Evolutionary conservation across 2,797 vertebrate genomes (phyloP).

Genomic region (Emys orbicularis): DNA sequence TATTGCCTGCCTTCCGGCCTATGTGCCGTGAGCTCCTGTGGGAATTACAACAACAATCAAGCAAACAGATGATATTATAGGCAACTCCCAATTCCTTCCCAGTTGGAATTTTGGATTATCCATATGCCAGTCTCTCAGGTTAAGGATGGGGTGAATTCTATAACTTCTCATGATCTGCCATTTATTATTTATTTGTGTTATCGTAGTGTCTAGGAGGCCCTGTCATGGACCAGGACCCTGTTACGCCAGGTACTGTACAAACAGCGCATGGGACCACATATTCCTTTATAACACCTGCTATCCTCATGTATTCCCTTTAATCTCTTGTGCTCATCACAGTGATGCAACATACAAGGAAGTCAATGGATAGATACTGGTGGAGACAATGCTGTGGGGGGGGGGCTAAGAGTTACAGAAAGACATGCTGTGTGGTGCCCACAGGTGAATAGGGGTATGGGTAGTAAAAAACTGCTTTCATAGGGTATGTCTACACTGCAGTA

Average conservation of each 20-base stretch:
- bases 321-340: not conserved
- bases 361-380: accelerated
- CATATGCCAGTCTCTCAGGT: not conserved
- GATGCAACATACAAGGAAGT: not conserved
- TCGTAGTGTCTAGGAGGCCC: not conserved
- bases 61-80: not conserved
- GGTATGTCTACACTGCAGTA: not conserved
- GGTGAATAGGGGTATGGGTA: not conserved
- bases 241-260: not conserved
- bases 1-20: not conserved
- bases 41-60: not conserved
- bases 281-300: not conserved
- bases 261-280: accelerated
- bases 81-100: not conserved
- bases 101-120: conserved; percentile 1
- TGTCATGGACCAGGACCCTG: not conserved
- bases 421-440: too few species aligned
- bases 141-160: not conserved
- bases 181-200: not conserved
- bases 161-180: not conserved
- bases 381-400: not conserved
- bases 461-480: not conserved
- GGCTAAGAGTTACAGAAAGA: not conserved
- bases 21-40: not conserved
- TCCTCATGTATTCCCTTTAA: not conserved